A percentile compares a stretch with the other conserved stretches of the same genome.
Conservation (phyloP, 1,140 invertebrate genomes). For the Myzus persicae region DNA sequence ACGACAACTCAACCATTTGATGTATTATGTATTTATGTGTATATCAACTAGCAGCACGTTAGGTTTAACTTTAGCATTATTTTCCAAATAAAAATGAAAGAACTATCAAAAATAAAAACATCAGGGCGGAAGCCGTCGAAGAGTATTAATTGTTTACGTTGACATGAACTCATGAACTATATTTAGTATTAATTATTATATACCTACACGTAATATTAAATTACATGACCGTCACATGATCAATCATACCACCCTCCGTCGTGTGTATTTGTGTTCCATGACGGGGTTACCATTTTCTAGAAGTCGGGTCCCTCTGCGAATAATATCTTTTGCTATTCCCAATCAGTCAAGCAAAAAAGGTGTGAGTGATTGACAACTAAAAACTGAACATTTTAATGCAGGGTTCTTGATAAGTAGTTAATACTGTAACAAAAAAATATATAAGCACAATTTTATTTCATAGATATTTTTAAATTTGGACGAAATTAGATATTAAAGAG, state of each 20-base stretch:
- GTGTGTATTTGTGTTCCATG: not conserved
- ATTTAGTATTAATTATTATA: not conserved
- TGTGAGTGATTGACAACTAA: not conserved
- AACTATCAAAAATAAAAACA: not conserved
- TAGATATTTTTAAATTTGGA: no score
- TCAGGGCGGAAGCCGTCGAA: not conserved
- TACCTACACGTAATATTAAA: not conserved
- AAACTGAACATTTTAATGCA: no score
- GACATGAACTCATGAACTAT: not conserved
- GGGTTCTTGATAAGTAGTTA: no score
- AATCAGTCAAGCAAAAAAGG: not conserved
- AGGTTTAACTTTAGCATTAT: not conserved
- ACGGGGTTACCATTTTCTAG: not conserved
- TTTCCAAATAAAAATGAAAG: not conserved
- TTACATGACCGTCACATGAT: not conserved
- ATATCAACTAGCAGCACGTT: not conserved
- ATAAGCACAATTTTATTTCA: no score
- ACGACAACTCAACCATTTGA: not conserved
- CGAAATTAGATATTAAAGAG: no score
- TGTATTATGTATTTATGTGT: not conserved
- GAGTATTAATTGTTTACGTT: not conserved
- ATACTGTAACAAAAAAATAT: no score
- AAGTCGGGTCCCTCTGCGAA: not conserved
- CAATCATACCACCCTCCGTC: not conserved
- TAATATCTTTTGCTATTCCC: not conserved